Evolutionary conservation across 2,113 vertebrate species (phyloP), one percentile per base, ranked within the genome.

Genomic region (Oryctolagus cuniculus): DNA sequence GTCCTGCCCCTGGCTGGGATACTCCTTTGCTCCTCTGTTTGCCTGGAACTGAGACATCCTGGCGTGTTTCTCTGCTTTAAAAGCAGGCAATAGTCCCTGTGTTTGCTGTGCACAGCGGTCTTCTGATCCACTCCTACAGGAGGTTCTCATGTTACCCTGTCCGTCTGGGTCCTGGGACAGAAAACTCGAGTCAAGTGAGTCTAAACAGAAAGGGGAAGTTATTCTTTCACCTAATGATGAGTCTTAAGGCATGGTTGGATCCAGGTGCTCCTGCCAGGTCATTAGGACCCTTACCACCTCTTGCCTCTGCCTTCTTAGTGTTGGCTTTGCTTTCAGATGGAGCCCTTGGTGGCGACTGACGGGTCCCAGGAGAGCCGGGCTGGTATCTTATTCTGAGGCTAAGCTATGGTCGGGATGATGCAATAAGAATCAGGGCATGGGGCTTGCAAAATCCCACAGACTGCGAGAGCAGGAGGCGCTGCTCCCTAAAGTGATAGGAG

Each of bases 191-290:
- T 44, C 79, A 63, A 38, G 17, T 81, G 27, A 17, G 55, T 70
- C 78, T 81, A 82, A 87, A 73, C 16, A 58, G 31, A 89, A 95
- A 78, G 3, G 51, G 58, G 55, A 82, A 10, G 13, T 93, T 61
- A 86, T 27, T n/a, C 66, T 63, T 49, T 90, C 61, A 38, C 10
- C 1, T 0, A 6, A 36, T 29, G 27, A 1, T 10, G 10, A 17
- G 29, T 49, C 75, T 88, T 80, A 55, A 85, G 91, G 89, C 5
- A 16, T 69, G 89, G 73, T 64, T 83, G 49, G 66, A 74, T 82
- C 93, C 27, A 77, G 90, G 34, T 24, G 21, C n/a, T 83, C 31
- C 29, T 10, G 0, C 16, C 22, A 16, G 27, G n/a, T 38, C 16
- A 9, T 29, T 31, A 53, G 69, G 49, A 63, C 21, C 1, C 51